These are phyloP conservation scores for Manis pentadactyla DNA, from an alignment of 2,797 vertebrate species.

Conservation along the genomic window DNA sequence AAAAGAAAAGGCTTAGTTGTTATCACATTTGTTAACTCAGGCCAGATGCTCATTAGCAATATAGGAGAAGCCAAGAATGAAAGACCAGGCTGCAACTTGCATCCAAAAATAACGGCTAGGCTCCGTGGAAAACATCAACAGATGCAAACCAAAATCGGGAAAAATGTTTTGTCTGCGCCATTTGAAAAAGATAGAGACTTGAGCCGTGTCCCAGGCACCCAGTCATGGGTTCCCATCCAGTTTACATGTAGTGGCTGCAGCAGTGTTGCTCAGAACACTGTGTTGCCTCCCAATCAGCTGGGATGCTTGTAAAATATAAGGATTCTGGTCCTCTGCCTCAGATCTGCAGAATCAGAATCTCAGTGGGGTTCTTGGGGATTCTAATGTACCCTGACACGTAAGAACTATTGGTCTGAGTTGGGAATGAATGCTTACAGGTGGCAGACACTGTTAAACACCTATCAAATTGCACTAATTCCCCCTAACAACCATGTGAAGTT, in stretches of 20 bases:
- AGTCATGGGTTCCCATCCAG: not conserved
- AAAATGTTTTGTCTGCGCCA: not conserved
- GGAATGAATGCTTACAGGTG: not conserved
- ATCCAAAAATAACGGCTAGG: conserved; percentile 69
- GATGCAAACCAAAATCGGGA: conserved; percentile 42
- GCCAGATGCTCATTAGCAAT: conserved; percentile 78
- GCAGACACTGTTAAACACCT: not conserved
- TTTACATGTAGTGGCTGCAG: not conserved
- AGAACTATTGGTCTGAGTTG: not conserved
- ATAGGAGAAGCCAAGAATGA: conserved; percentile 65
- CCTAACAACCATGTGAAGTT: not conserved
- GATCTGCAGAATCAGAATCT: not conserved
- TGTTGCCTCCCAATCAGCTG: not conserved
- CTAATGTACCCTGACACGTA: not conserved
- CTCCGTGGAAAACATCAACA: conserved; percentile 66
- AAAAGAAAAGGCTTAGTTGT: conserved; percentile 51
- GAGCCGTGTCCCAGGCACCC: not conserved
- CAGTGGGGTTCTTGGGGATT: not conserved
- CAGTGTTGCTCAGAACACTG: not conserved
- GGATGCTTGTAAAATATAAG: not conserved
- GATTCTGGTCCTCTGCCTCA: not conserved
- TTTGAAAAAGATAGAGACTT: not conserved
- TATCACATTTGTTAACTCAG: conserved; percentile 67
- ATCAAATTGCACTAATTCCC: not conserved
- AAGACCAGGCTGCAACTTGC: conserved; percentile 58